phyloP scores from a whole-genome alignment of 2,113 vertebrate genomes.

The Alexandromys fortis region DNA sequence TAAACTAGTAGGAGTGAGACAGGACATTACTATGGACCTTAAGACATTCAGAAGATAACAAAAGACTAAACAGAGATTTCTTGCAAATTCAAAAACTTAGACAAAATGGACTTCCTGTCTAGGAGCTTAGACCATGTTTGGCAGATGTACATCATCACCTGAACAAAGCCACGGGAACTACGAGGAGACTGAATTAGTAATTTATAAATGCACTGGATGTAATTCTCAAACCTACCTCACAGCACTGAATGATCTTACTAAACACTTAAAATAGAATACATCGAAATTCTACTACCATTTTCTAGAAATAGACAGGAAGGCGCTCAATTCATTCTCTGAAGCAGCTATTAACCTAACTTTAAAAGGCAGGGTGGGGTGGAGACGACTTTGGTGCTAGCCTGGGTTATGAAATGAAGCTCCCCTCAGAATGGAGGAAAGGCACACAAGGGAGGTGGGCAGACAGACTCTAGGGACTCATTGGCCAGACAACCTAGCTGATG shows the following conservation, averaged over 20 bases:
- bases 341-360: neutral
- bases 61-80: neutral
- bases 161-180: neutral
- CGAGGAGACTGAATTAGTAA: neutral
- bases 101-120: neutral
- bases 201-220: neutral
- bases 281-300: neutral
- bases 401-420: neutral
- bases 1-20: neutral
- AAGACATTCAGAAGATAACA: neutral
- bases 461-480: neutral
- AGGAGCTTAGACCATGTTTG: neutral
- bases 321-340: neutral
- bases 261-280: slow-evolving; percentile 7
- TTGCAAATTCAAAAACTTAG: neutral
- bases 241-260: neutral
- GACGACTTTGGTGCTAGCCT: neutral
- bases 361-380: neutral
- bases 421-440: neutral
- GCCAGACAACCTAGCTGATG: neutral
- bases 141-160: neutral
- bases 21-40: neutral
- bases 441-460: neutral
- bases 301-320: neutral
- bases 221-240: neutral